Base-by-base conservation (phyloP, 2,113 vertebrate genomes). In the Hemibagrus wyckioides region DNA sequence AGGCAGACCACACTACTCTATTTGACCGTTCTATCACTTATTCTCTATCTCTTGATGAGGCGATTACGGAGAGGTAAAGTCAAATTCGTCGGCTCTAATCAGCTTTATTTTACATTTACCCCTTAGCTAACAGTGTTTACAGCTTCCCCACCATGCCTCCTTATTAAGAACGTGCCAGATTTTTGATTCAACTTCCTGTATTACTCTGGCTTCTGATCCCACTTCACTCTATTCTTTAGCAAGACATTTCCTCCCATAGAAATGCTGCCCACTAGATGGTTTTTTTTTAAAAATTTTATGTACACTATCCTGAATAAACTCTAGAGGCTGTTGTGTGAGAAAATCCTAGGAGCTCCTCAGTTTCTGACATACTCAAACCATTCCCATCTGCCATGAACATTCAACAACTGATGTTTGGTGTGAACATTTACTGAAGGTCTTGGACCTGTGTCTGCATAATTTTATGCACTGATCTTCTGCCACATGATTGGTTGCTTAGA, bases 1-100 rank as follows among this genome's bases (percentile, higher is more conserved):
- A 41, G 19, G 56, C 54, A 82, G 56, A 41, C 21, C 39, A 41
- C 33, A 82, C 54, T 41, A 36, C 41, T 82, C 56, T 82, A 17
- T 59, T 82, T 63, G 80, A 44, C 33, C 80, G 63, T 63, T 82
- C 57, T 63, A 33, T 82, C n/a, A 82, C 80, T 28, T n/a, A 17
- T 5, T 82, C 57, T 44, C 23, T 63, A 15, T 41, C 21, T 41
- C 69, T 73, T n/a, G 25, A 39, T 39, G 56, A 59, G 80, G 36
- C 39, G 6, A 82, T 28, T 25, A 23, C 23, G 44, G 25, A n/a
- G 33, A 63, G 44, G 44, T 77, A 77, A 77, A 77, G 25, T 50
- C 44, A 77, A 44, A 82, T 82, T 25, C 23, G 48, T 63, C 6
- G 14, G 33, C 80, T 44, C 56, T 61, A 59, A 41, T 83, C 59